These are phyloP conservation scores for Esox lucius DNA, from an alignment of 2,797 vertebrate genomes.

Conservation along the genomic window DNA sequence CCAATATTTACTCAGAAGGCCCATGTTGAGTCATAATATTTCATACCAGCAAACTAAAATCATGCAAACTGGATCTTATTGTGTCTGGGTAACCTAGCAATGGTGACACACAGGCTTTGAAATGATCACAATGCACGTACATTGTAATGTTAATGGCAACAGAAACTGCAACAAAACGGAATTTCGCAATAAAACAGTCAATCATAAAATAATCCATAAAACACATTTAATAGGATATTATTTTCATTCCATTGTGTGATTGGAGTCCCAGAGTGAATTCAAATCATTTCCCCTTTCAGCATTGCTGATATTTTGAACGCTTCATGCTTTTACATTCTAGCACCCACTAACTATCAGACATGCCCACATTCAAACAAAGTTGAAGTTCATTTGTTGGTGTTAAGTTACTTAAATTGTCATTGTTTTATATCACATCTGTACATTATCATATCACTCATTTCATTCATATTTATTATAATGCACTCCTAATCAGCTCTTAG, in stretches of 20 bases:
- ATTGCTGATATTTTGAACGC: conserved; percentile 44
- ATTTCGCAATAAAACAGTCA: conserved; percentile 68
- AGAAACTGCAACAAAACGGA: conserved; percentile 48
- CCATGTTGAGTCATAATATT: conserved; percentile 24
- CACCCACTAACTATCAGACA: neutral
- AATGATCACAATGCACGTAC: conserved; percentile 46
- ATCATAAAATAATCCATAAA: conserved; percentile 67
- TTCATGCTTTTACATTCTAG: conserved; percentile 12
- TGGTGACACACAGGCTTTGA: conserved; percentile 42
- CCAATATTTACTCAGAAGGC: conserved; percentile 27
- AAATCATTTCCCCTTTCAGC: conserved; percentile 56
- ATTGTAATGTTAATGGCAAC: conserved; percentile 36
- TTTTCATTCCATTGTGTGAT: conserved; percentile 74
- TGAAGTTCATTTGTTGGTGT: no score
- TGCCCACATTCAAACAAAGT: no score
- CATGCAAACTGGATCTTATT: conserved; percentile 64
- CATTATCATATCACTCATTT: neutral
- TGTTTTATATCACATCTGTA: neutral
- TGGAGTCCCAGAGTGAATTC: conserved; percentile 62
- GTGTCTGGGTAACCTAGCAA: conserved; percentile 53
- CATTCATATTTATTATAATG: no score
- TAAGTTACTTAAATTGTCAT: no score
- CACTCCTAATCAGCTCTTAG: no score
- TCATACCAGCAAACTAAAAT: conserved; percentile 59
- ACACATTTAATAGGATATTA: conserved; percentile 63